These are phyloP conservation scores for Amiota mariae DNA, from an alignment of 2,888 invertebrate genomes.

Conservation along the genomic window DNA sequence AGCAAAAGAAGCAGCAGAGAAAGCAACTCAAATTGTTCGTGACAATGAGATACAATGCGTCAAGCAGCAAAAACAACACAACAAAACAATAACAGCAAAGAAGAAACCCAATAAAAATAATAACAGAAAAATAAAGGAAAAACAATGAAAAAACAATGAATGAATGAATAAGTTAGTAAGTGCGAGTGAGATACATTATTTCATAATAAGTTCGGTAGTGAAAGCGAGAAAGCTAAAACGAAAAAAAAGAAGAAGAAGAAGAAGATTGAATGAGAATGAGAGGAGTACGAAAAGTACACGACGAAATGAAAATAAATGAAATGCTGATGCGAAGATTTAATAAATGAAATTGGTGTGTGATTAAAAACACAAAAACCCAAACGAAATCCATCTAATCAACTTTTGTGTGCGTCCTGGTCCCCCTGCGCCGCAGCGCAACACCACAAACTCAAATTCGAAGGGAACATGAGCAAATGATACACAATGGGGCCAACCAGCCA, in stretches of 20 bases:
- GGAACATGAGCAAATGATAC: background rate
- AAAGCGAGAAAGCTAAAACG: slow-evolving; percentile 23
- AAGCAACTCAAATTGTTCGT: slow-evolving; percentile 64
- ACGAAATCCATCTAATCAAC: slow-evolving; percentile 74
- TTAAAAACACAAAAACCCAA: slow-evolving; percentile 74
- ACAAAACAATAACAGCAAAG: slow-evolving; percentile 11
- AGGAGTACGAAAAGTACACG: slow-evolving; percentile 22
- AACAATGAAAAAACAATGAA: slow-evolving; percentile 28
- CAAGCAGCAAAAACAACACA: slow-evolving; percentile 30
- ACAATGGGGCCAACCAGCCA: slow-evolving; percentile 5
- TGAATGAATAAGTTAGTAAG: background rate
- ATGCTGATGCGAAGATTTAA: slow-evolving; percentile 73
- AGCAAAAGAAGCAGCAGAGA: slow-evolving; percentile 1
- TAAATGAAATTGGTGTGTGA: slow-evolving; percentile 74
- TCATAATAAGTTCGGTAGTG: slow-evolving; percentile 2
- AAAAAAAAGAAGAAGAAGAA: slow-evolving; percentile 32
- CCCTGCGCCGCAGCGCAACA: no score
- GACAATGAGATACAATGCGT: slow-evolving; percentile 61
- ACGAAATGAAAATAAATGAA: slow-evolving; percentile 58
- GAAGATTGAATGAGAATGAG: slow-evolving; percentile 18
- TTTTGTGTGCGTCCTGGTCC: slow-evolving; percentile 40
- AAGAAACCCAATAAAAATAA: slow-evolving; percentile 11
- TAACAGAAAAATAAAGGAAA: slow-evolving; percentile 37
- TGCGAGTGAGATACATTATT: slow-evolving; percentile 31
- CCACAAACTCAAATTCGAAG: no score